Evolutionary conservation across 2,113 vertebrate species (phyloP), one percentile per base, ranked within the genome.

Genomic region (Rutilus rutilus): DNA sequence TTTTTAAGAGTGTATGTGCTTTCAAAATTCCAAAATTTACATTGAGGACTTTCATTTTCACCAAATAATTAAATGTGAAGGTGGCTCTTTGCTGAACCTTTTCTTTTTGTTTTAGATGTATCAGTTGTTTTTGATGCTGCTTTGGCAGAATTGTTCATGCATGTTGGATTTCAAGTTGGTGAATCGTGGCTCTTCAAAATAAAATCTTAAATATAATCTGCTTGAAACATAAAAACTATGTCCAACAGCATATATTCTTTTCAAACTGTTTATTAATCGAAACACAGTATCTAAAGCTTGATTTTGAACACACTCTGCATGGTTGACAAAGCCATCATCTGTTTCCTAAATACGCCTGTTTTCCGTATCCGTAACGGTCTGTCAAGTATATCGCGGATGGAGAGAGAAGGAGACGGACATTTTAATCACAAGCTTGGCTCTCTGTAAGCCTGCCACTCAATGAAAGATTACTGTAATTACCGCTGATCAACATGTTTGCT

Each of bases 401-500:
- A 45, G 75, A 77, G 33, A 50, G 75, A 83, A 59, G 77, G 82
- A 88, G 80, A 86, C 64, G 59, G 89, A 89, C 85, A 76, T 82
- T 81, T 90, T 90, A 91, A 91, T 91, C 87, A 90, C 87, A 86
- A 88, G 87, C 86, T 85, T 69, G 71, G 84, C 62, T 85, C 87
- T 87, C 83, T 82, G 83, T 69, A 50, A 30, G 73, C 42, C 86
- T 87, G 87, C 73, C 88, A 87, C 76, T 87, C 88, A 36, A 25
- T 9, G 12, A 54, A 83, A 79, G 87, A 91, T 93, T 94, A 94
- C 93, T 93, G 93, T 95, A 94, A 95, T 95, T 94, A 94, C 90
- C 92, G 60, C 92, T 92, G 94, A 95, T 95, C 93, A 95, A 91
- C 93, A 94, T 87, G 91, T 92, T 91, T 90, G 92, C 93, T 94